Percentiles rank a stretch among this genome's conserved stretches.
Conservation (phyloP, 1,140 invertebrate genomes). For the Eumeta japonica region DNA sequence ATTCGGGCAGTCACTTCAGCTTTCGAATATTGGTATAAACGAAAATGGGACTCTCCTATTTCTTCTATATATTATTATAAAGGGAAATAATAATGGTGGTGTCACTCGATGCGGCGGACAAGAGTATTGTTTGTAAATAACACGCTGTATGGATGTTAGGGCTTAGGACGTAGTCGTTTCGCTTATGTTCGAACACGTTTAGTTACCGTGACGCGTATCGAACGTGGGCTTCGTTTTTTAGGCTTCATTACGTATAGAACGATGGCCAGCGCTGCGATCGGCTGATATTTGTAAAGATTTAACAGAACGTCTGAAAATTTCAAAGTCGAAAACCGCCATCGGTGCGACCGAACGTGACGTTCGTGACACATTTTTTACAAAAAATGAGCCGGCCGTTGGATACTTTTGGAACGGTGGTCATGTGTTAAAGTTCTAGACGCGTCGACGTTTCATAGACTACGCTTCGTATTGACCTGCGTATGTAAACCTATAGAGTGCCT, state of each 20-base stretch:
- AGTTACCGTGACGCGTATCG: neutral
- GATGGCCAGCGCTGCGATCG: neutral
- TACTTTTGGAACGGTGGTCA: no score
- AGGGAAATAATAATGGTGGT: neutral
- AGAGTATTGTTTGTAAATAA: neutral
- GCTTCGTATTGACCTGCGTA: slow-evolving; percentile 52
- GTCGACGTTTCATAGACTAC: slow-evolving; percentile 42
- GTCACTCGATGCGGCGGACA: neutral
- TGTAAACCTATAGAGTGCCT: slow-evolving; percentile 59
- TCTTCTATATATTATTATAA: neutral
- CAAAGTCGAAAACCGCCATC: no score
- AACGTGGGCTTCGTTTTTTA: no score
- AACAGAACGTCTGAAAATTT: neutral
- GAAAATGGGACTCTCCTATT: no score
- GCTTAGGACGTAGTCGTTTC: neutral
- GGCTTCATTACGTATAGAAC: no score
- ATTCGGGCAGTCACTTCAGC: no score
- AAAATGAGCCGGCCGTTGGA: no score
- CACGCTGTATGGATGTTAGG: neutral
- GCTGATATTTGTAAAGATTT: neutral
- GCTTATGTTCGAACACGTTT: neutral
- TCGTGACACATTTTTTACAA: no score
- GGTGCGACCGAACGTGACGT: no score
- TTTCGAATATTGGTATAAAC: slow-evolving; percentile 53
- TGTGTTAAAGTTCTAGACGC: no score